These are phyloP conservation scores for Dryobotodes eremita DNA, from an alignment of 2,888 invertebrate genomes.

Conservation along the genomic window DNA sequence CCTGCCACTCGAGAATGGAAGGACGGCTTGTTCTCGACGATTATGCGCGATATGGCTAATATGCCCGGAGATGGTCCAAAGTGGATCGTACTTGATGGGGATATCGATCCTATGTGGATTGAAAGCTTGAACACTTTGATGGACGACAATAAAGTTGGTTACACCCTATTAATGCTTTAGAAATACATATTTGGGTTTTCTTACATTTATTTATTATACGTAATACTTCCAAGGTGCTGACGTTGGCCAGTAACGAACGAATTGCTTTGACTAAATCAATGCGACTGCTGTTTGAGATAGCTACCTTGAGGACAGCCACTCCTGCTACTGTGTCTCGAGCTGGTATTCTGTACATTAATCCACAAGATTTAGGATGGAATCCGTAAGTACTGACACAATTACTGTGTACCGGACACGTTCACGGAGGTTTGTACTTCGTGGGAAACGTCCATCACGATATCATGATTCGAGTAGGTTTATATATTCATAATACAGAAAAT, in stretches of 20 bases:
- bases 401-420: neutral
- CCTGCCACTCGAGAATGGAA: conserved; percentile 98
- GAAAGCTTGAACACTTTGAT: conserved; percentile 98
- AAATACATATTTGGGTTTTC: neutral
- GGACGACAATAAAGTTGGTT: conserved; percentile 98
- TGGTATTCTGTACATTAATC: conserved; percentile 98
- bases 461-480: neutral
- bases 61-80: conserved; percentile 96
- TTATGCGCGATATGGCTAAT: conserved; percentile 98
- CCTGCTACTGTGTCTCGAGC: conserved; percentile 99
- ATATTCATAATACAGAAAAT: neutral
- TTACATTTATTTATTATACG: neutral
- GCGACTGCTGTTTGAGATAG: conserved; percentile 98
- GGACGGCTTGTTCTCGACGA: conserved; percentile 96
- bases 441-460: neutral
- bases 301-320: conserved; percentile 96
- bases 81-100: conserved; percentile 99
- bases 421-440: neutral
- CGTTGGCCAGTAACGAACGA: conserved; percentile 98
- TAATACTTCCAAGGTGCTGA: conserved; percentile 92
- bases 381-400: conserved; percentile 91
- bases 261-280: conserved; percentile 97
- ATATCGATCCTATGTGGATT: conserved; percentile 99
- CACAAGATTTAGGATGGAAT: conserved; percentile 98
- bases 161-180: neutral